Conservation (phyloP, 1,140 invertebrate genomes). For the Drosophila novamexicana region DNA sequence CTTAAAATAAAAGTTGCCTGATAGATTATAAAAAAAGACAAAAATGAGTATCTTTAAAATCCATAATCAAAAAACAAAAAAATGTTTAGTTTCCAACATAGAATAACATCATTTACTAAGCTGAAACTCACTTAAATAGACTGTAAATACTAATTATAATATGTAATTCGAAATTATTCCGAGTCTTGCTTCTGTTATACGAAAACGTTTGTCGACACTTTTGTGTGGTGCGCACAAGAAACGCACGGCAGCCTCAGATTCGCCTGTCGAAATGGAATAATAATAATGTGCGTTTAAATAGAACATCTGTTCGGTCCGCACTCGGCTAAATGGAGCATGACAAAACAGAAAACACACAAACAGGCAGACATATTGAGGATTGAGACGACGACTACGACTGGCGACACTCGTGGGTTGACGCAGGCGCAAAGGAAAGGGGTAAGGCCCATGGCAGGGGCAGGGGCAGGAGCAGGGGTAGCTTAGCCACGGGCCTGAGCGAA, state of each 20-base stretch:
- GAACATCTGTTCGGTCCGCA: slow-evolving; percentile 84
- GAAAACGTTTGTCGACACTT: slow-evolving; percentile 10
- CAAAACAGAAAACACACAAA: slow-evolving; percentile 84
- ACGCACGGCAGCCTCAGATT: slow-evolving; percentile 44
- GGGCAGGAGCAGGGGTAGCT: not conserved
- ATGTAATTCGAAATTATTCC: too few species aligned
- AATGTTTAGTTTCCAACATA: too few species aligned
- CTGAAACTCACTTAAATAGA: too few species aligned
- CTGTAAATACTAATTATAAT: too few species aligned
- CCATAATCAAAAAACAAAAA: too few species aligned
- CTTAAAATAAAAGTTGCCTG: too few species aligned
- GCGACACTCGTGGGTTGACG: slow-evolving; percentile 42
- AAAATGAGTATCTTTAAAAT: too few species aligned
- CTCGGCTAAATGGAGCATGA: slow-evolving; percentile 84
- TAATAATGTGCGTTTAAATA: slow-evolving; percentile 84
- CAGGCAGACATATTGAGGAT: slow-evolving; percentile 7
- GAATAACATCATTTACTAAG: too few species aligned
- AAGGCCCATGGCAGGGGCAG: slow-evolving; percentile 23
- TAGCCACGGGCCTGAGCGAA: slow-evolving; percentile 55
- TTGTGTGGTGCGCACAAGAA: slow-evolving; percentile 51
- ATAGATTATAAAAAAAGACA: too few species aligned
- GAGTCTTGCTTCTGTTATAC: not conserved
- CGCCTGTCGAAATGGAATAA: slow-evolving; percentile 79
- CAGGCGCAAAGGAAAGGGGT: slow-evolving; percentile 65
- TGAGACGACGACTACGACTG: not conserved